These are phyloP conservation scores for Tachina lurida DNA, from an alignment of 2,888 invertebrate genomes.

Conservation along the genomic window DNA sequence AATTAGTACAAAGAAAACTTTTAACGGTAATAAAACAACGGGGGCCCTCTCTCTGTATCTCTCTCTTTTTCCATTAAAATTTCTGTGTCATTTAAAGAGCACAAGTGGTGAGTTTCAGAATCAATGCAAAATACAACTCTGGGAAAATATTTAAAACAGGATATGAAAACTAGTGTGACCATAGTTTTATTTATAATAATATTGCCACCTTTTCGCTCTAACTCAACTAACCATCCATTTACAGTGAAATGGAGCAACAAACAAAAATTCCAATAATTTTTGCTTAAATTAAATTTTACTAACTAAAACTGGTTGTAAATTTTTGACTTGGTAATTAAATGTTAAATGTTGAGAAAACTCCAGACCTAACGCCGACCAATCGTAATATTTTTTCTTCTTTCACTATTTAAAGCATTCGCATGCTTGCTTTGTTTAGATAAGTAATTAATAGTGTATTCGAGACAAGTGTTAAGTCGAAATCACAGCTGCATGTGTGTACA, in stretches of 20 bases:
- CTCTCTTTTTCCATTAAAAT: neutral
- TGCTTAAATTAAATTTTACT: slow-evolving; percentile 30
- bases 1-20: slow-evolving; percentile 36
- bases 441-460: slow-evolving; percentile 10
- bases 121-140: slow-evolving; percentile 40
- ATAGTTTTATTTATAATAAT: slow-evolving; percentile 11
- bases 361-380: too few species aligned
- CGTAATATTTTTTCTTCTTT: too few species aligned
- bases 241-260: neutral
- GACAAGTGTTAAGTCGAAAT: slow-evolving; percentile 62
- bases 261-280: neutral
- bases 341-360: too few species aligned
- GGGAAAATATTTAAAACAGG: slow-evolving; percentile 26
- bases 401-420: neutral
- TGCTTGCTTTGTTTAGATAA: slow-evolving; percentile 2
- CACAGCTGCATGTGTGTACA: slow-evolving; percentile 61
- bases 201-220: neutral
- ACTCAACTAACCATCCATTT: neutral
- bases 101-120: slow-evolving; percentile 26
- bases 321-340: slow-evolving; percentile 5
- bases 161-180: slow-evolving; percentile 13
- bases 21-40: slow-evolving; percentile 47
- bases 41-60: neutral
- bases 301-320: neutral
- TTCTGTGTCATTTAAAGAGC: neutral